Evolutionary conservation across 2,888 invertebrate genomes (phyloP).

Genomic region (Trichogramma evanescens): DNA sequence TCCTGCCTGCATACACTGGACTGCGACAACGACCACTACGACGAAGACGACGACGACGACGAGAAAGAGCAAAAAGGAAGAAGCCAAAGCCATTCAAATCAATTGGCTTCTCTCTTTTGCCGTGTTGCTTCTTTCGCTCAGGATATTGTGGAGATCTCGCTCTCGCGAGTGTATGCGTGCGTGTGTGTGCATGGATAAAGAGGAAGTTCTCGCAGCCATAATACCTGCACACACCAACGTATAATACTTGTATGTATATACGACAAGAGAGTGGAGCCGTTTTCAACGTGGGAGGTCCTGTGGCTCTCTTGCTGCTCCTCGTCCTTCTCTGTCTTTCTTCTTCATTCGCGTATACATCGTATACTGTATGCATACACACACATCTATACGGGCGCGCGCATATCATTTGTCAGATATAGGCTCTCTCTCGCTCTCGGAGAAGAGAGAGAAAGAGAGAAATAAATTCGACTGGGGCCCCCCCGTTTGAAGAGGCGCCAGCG

Average conservation of each 20-base stretch:
- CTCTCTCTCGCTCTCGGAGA: no score
- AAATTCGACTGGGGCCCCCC: no score
- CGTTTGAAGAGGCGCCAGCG: background rate
- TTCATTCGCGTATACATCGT: background rate
- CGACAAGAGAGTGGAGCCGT: background rate
- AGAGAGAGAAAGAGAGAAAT: no score
- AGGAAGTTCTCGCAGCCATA: slow-evolving; percentile 5
- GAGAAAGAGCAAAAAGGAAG: no score
- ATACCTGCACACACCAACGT: background rate
- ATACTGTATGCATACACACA: background rate
- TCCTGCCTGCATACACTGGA: no score
- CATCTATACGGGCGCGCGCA: background rate
- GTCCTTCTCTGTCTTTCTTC: background rate
- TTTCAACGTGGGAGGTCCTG: slow-evolving; percentile 18
- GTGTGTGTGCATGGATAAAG: background rate
- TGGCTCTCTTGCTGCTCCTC: background rate
- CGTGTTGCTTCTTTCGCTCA: no score
- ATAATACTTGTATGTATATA: no score
- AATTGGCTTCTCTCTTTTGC: background rate
- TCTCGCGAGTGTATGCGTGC: background rate
- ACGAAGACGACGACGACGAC: no score
- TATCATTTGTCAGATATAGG: slow-evolving; percentile 11
- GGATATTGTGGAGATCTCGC: no score
- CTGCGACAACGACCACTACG: no score
- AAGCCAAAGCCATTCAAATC: no score